Evolutionary conservation across 2,888 invertebrate genomes (phyloP), one percentile per base, ranked within the genome.

Genomic region (Hypselothyrea guttata): DNA sequence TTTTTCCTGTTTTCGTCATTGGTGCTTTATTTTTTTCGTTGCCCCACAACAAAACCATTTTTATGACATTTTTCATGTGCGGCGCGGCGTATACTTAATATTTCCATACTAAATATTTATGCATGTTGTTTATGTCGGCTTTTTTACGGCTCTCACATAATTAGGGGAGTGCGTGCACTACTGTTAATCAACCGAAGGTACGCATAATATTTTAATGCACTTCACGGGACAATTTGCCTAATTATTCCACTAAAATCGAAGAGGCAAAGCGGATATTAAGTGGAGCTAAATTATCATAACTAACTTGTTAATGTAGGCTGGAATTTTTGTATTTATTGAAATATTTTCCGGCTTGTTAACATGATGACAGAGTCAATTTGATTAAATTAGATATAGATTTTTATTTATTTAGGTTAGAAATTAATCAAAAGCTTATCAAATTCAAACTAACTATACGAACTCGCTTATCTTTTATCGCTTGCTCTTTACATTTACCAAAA

Each of bases 111-210:
- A 35, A 34, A 46, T 27, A 52, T 68, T 59, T 30, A 35, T 53
- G 40, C 49, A 15, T 40, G 28, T 31, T 51, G 18, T 35, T 55
- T 40, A 51, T 49, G 49, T 34, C 40, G 52, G 49, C 41, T 53
- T 33, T 12, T 7, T 22, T 22, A n/a, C 27, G 22, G 34, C 55
- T 22, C 46, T 9, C 41, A 37, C 22, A 35, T 47, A 47, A 60
- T 51, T 56, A 44, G 37, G 5, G 4, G 37, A 51, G 56, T 69
- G 69, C 69, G 65, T 65, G 69, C 8, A n/a, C 13, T 16, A 9
- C 34, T 7, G 11, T 2, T 27, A 47, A 55, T 28, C 40, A 47
- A 47, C 38, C 35, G 31, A 22, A n/a, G 38, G 30, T n/a, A 4
- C 5, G 13, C 31, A 42, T 34, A 22, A 16, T 33, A 42, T 37